phyloP scores from a whole-genome alignment of 2,113 vertebrate species.

The Oenanthe melanoleuca region DNA sequence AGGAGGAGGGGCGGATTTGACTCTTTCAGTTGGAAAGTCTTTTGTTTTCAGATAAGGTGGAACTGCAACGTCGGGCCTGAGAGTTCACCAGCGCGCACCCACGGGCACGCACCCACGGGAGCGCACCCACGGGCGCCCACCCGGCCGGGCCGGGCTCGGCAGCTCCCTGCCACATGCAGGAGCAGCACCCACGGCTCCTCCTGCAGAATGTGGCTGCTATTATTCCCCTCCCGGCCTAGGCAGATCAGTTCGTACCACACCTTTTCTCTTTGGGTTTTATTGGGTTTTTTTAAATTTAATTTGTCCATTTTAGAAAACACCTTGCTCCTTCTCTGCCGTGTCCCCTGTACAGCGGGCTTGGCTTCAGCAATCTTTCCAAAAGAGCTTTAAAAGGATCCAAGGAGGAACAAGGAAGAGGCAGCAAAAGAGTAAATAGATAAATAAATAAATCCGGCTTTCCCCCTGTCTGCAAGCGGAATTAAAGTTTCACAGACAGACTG shows the following conservation, averaged over 20 bases:
- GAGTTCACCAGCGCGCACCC: neutral
- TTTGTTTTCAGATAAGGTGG: constrained; percentile 56
- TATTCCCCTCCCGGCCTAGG: neutral
- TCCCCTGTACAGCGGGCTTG: neutral
- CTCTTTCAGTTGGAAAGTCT: constrained; percentile 12
- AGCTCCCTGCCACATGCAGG: neutral
- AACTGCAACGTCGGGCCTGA: neutral
- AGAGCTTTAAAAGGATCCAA: neutral
- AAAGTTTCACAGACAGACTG: neutral
- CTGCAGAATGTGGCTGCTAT: neutral
- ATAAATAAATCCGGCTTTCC: neutral
- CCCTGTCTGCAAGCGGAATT: neutral
- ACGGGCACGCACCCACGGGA: neutral
- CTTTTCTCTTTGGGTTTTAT: neutral
- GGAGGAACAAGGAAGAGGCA: neutral
- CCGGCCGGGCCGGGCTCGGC: neutral
- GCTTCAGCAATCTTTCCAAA: neutral
- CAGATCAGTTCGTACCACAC: neutral
- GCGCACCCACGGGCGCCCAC: accelerated
- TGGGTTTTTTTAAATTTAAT: too few relatives aligned
- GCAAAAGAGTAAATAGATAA: neutral
- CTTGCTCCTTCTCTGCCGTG: neutral
- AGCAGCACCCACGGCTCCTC: neutral
- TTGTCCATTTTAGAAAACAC: neutral
- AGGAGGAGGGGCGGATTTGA: neutral